Evolutionary conservation across 2,113 vertebrate species (phyloP), one percentile per base, ranked within the genome.

Genomic region (Platysteira castanea): DNA sequence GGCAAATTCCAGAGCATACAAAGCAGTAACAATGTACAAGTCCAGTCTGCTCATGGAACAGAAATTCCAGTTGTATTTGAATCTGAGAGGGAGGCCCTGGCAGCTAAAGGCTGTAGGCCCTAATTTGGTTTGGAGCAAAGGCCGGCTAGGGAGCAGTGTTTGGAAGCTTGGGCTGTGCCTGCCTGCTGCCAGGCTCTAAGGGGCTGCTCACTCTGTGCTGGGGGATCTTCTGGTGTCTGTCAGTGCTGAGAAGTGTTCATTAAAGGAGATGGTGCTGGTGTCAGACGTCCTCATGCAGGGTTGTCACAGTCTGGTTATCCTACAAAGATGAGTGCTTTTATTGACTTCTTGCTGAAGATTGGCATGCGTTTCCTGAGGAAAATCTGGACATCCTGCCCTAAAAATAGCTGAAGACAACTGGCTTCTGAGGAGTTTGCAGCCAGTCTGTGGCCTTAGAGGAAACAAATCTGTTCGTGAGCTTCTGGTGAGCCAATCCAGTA

Each of bases 361-460:
- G 94, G 84, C 83, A 37, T 92, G 79, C 54, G 2, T 95, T 94
- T 96, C 69, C 84, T 91, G 33, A 92, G 31, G 95, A 95, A 97
- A 97, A 95, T 96, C 94, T 97, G 93, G 93, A 92, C 77, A 56
- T 64, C 16, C 69, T 53, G 61, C 93, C 91, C 94, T 95, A 96
- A 97, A 96, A 97, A 97, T 95, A 95, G 77, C 73, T 8, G 3
- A 81, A 91, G 91, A 95, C 91, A 90, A 97, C 84, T 92, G 84
- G 56, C 65, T 94, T 92, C 86, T 89, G 80, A 74, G 93, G 84
- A 93, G 79, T 86, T 91, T 93, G 76, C 93, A 94, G 86, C 90
- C 84, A 95, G 94, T 91, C 91, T 96, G 95, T 95, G 96, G 91
- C 95, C 89, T 94, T 87, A 59, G n/a, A 93, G 65, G 84, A 97